These are phyloP conservation scores for Cerceris rybyensis DNA, from an alignment of 2,888 invertebrate species.

Conservation along the genomic window DNA sequence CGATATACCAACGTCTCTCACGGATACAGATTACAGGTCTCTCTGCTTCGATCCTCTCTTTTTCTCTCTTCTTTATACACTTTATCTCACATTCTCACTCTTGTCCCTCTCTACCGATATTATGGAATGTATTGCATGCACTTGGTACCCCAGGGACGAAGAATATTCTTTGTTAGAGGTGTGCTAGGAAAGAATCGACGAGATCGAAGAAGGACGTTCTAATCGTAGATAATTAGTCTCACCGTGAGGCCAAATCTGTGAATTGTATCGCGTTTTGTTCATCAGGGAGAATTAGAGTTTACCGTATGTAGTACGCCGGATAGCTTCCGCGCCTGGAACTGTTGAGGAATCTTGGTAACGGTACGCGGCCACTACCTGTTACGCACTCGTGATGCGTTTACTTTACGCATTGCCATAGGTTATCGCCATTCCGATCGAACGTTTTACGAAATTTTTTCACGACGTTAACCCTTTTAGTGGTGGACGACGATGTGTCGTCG, in stretches of 20 bases:
- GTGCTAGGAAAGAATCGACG: too few relatives aligned
- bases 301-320: constrained; percentile 9
- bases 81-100: background rate
- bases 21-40: constrained; percentile 41
- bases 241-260: constrained; percentile 20
- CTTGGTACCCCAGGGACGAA: background rate
- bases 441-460: background rate
- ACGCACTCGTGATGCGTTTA: constrained; percentile 53
- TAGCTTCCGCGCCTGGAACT: constrained; percentile 21
- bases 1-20: constrained; percentile 41
- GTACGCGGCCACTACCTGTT: constrained; percentile 61
- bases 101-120: background rate
- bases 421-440: constrained; percentile 37
- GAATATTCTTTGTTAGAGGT: too few relatives aligned
- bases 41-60: constrained; percentile 24
- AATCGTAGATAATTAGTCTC: constrained; percentile 50
- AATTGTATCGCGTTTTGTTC: background rate
- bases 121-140: constrained; percentile 22
- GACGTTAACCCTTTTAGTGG: background rate
- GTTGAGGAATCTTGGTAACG: constrained; percentile 59
- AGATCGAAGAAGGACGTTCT: constrained; percentile 17
- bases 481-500: too few relatives aligned
- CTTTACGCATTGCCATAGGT: constrained; percentile 48
- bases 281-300: background rate
- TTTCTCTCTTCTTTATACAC: background rate